Conservation (phyloP, 2,888 invertebrate species). For the Scrobipalpa atriplicella region DNA sequence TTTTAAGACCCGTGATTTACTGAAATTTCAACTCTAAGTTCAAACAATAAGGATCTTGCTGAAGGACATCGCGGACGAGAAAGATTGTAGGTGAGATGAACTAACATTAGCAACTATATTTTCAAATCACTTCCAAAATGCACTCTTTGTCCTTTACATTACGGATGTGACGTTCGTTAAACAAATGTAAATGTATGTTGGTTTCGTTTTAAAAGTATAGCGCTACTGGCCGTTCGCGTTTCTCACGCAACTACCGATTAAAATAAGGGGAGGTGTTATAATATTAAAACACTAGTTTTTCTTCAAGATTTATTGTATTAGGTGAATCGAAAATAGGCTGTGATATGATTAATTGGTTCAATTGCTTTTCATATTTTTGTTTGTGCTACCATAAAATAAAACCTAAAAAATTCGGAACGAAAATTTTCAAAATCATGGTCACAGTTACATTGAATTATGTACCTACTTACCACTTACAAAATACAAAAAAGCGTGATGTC, state of each 20-base stretch:
- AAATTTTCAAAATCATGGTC: no score
- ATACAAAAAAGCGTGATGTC: no score
- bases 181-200: conserved; percentile 40
- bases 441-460: no score
- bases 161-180: conserved; percentile 21
- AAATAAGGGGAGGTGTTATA: conserved; percentile 55
- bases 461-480: no score
- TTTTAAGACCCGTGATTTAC: background rate
- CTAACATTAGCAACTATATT: background rate
- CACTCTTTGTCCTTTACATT: background rate
- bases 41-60: background rate
- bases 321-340: conserved; percentile 14
- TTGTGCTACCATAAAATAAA: background rate
- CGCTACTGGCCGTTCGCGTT: conserved; percentile 76
- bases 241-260: conserved; percentile 79
- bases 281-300: conserved; percentile 67
- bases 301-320: conserved; percentile 27
- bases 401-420: background rate
- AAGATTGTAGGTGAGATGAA: background rate
- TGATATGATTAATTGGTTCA: conserved; percentile 20
- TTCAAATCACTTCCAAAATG: background rate
- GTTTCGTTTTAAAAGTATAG: conserved; percentile 58
- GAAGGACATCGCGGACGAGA: conserved; percentile 1
- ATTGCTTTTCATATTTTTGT: background rate
- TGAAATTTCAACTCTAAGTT: background rate